phyloP scores from a whole-genome alignment of 2,888 invertebrate genomes.

The Taphrorychus bicolor region DNA sequence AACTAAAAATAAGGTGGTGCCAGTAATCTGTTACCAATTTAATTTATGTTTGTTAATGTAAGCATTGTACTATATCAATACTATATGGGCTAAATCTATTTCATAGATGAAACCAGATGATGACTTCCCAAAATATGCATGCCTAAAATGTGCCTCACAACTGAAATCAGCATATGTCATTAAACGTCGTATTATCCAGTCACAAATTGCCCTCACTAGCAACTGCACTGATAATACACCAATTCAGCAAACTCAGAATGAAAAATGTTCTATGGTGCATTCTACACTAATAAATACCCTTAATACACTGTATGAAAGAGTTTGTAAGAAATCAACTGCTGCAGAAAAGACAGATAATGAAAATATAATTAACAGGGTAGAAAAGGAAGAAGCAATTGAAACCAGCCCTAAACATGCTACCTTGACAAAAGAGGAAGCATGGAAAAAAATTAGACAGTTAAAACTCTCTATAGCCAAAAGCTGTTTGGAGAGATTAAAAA shows the following conservation, averaged over 20 bases:
- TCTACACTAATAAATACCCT: too few species aligned
- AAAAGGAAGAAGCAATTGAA: not conserved
- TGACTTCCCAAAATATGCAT: conserved; percentile 49
- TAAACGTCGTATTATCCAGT: conserved; percentile 48
- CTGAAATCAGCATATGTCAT: conserved; percentile 48
- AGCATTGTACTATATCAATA: not conserved
- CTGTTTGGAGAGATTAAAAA: not conserved
- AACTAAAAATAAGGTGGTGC: too few species aligned
- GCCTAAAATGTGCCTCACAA: conserved; percentile 49
- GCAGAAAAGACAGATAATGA: too few species aligned
- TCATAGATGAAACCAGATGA: conserved; percentile 49
- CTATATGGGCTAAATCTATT: not conserved
- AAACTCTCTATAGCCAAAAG: not conserved
- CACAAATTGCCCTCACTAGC: conserved; percentile 45
- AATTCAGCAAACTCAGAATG: not conserved
- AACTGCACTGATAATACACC: not conserved
- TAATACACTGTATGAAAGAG: too few species aligned
- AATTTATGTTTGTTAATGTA: too few species aligned
- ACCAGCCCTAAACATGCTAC: not conserved
- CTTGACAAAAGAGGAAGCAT: not conserved
- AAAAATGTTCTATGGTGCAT: not conserved
- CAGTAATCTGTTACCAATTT: too few species aligned
- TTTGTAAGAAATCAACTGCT: too few species aligned
- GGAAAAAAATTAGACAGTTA: not conserved
- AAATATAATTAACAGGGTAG: too few species aligned